Evolutionary conservation across 2,113 vertebrate genomes (phyloP).

Genomic region (Odontesthes bonariensis): DNA sequence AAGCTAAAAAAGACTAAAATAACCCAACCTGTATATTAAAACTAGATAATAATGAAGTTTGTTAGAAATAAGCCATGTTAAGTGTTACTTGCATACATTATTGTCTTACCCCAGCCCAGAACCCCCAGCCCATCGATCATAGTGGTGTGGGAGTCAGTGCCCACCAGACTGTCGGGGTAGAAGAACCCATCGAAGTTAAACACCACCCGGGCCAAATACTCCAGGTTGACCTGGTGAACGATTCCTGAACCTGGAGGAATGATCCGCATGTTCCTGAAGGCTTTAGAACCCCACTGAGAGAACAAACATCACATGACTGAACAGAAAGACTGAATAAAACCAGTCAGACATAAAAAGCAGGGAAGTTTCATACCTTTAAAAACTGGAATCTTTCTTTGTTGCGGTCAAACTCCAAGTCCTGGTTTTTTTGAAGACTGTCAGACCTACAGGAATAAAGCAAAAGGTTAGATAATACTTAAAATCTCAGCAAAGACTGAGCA

Average conservation of each 20-base stretch:
- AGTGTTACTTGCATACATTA: fast-evolving
- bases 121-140: conserved; percentile 98
- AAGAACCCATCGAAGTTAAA: conserved; percentile 90
- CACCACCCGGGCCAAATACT: conserved; percentile 95
- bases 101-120: conserved; percentile 93
- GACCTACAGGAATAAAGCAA: conserved; percentile 76
- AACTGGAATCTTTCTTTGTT: conserved; percentile 98
- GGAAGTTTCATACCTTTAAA: conserved; percentile 84
- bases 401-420: conserved; percentile 98
- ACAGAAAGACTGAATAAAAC: background rate
- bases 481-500: background rate
- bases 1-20: too few species aligned
- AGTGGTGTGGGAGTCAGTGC: conserved; percentile 98
- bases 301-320: conserved; percentile 4
- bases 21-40: too few species aligned
- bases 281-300: conserved; percentile 95
- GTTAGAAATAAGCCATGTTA: too few species aligned
- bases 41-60: too few species aligned
- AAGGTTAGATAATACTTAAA: background rate
- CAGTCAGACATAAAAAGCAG: background rate
- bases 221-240: conserved; percentile 97
- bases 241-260: conserved; percentile 98
- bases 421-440: conserved; percentile 97
- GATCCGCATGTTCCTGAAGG: conserved; percentile 95
- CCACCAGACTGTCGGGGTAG: conserved; percentile 97